Conservation (phyloP, 2,888 invertebrate species). For the Mythimna pallens region DNA sequence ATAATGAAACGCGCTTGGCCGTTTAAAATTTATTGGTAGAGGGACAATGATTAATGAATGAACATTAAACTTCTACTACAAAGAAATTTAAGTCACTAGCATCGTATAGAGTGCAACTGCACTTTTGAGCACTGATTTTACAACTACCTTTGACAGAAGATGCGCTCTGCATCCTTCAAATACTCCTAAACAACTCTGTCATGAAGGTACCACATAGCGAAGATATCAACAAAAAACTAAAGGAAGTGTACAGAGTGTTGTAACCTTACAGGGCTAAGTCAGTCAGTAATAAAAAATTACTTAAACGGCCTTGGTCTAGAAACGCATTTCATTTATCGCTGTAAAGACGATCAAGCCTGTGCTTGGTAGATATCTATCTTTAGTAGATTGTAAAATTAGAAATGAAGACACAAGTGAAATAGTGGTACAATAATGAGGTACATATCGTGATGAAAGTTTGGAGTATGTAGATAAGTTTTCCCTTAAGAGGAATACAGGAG, state of each 20-base stretch:
- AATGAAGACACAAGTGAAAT: background rate
- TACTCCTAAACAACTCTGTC: background rate
- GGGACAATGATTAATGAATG: too few relatives aligned
- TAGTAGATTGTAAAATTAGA: background rate
- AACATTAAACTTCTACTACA: too few relatives aligned
- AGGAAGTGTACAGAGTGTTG: slow-evolving; percentile 11
- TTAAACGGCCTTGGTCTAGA: slow-evolving; percentile 52
- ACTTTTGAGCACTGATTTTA: too few relatives aligned
- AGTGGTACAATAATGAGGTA: background rate
- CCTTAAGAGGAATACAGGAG: background rate
- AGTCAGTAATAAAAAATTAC: slow-evolving; percentile 17
- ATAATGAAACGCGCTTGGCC: too few relatives aligned
- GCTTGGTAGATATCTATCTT: slow-evolving; percentile 5
- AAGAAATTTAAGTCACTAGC: too few relatives aligned
- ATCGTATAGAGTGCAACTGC: too few relatives aligned
- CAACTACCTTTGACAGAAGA: background rate
- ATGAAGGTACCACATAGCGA: background rate
- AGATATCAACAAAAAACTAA: slow-evolving; percentile 10
- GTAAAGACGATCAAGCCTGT: slow-evolving; percentile 6
- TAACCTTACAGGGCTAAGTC: slow-evolving; percentile 25
- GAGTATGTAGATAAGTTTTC: background rate
- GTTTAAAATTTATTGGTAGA: too few relatives aligned
- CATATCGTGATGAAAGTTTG: background rate
- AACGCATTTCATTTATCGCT: slow-evolving; percentile 43
- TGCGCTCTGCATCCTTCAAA: background rate